Evolutionary conservation across 2,888 invertebrate species (phyloP), one percentile per base, ranked within the genome.

Genomic region (Matsumyia berberina): DNA sequence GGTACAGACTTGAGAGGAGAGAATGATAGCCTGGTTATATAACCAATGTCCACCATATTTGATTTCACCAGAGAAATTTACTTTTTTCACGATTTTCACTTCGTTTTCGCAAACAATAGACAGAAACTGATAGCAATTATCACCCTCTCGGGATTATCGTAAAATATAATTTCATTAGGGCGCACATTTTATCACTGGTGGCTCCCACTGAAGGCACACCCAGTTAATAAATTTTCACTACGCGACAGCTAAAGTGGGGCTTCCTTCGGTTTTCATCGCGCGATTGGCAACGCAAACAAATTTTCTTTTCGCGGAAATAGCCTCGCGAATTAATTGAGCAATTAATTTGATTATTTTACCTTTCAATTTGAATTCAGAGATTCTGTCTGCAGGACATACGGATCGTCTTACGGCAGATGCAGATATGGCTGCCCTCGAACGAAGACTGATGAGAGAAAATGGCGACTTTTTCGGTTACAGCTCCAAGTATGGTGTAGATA

Each of bases 381-480:
- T 57, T 82, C 55, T 62, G 17, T 60, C 57, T 17, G 12, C 19
- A 46, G 35, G 31, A 57, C 8, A 35, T 31, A 35, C 37, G 64
- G 37, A 51, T 53, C 53, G 57, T 76, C 64, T 31, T 31, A 51
- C 37, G 31, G 69, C 49, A 57, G 64, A 80, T 76, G 66, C 58
- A 74, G 44, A 60, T 70, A 46, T 69, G 80, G 70, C 80, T 79
- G 74, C 64, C 53, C 66, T 80, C 79, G 55, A 66, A 79, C 66
- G 39, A 74, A 80, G 80, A 85, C 85, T 85, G 85, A 85, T 74
- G 79, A 80, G 69, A 85, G 58, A 85, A 85, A 85, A 85, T 85
- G 85, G 85, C 85, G 80, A 85, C 79, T 76, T 66, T 78, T 80
- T 74, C 57, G 58, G 79, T 76, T 80, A 74, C 85, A 85, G 80